Percentiles rank a stretch among this genome's conserved stretches.
phyloP scores from a whole-genome alignment of 2,888 invertebrate genomes.

The Tenthredo mesomela region DNA sequence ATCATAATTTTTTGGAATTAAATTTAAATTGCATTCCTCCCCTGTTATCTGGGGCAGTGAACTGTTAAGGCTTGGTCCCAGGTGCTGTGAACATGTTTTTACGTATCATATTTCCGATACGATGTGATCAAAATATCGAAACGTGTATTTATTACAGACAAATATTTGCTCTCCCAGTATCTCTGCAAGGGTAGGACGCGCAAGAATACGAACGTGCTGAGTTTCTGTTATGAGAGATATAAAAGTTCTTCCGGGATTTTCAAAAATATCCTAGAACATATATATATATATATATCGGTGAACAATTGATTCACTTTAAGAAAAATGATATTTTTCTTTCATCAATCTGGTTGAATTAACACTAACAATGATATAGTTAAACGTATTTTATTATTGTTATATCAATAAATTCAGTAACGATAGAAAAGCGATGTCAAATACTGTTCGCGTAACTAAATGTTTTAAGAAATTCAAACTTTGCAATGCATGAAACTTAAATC shows the following conservation, averaged over 20 bases:
- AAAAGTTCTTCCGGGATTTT: neutral
- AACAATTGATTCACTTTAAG: neutral
- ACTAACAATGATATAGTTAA: neutral
- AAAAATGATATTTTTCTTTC: neutral
- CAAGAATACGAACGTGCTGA: constrained; percentile 14
- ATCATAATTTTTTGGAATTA: neutral
- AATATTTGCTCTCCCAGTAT: constrained; percentile 1
- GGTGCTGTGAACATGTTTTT: constrained; percentile 23
- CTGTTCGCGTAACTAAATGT: neutral
- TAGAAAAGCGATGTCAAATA: neutral
- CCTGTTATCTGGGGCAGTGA: neutral
- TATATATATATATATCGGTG: neutral
- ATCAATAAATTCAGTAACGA: neutral
- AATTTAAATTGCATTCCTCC: constrained; percentile 26
- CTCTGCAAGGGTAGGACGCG: neutral
- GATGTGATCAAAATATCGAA: constrained; percentile 16
- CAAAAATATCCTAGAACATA: neutral
- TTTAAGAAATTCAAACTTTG: neutral
- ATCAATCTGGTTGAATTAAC: neutral
- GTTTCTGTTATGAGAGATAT: constrained; percentile 11
- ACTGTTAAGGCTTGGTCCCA: neutral
- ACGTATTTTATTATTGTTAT: neutral
- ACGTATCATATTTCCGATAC: neutral
- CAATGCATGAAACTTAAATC: neutral
- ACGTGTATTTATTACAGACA: constrained; percentile 21